These are phyloP conservation scores for Brachionus asplanchnoidis DNA, from an alignment of 1,140 invertebrate genomes.

Conservation along the genomic window DNA sequence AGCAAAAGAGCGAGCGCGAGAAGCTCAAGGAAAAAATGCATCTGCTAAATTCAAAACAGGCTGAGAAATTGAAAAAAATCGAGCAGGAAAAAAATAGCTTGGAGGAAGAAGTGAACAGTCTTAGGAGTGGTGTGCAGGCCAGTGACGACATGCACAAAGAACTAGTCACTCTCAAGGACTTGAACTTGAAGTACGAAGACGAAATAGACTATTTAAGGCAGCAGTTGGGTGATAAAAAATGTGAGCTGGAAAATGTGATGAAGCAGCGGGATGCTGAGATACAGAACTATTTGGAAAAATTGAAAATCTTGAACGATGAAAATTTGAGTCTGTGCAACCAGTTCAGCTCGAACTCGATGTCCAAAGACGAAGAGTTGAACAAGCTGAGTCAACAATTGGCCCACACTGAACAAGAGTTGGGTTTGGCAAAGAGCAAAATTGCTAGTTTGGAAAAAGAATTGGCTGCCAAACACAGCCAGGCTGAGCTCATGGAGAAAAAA, in stretches of 20 bases:
- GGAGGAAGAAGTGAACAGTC: background rate
- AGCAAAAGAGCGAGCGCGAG: background rate
- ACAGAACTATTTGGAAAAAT: slow-evolving; percentile 14
- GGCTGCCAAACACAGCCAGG: background rate
- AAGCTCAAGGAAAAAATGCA: slow-evolving; percentile 39
- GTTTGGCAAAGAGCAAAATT: background rate
- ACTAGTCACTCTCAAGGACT: background rate
- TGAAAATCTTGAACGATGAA: slow-evolving; percentile 1
- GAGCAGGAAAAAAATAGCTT: background rate
- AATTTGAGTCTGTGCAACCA: slow-evolving; percentile 28
- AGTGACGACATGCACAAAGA: background rate
- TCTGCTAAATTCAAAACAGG: background rate
- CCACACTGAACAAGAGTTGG: background rate
- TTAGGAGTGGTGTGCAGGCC: background rate
- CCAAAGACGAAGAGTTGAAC: background rate
- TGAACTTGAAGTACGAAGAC: slow-evolving; percentile 8
- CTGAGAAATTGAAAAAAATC: background rate
- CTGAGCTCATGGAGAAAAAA: too few relatives aligned
- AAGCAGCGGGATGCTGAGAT: background rate
- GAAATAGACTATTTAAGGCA: background rate
- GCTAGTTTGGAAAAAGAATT: background rate
- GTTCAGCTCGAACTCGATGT: background rate
- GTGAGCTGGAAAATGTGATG: background rate
- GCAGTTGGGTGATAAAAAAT: background rate
- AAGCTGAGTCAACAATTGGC: background rate